phyloP scores from a whole-genome alignment of 2,888 invertebrate species.

The Petrophora chlorosata region DNA sequence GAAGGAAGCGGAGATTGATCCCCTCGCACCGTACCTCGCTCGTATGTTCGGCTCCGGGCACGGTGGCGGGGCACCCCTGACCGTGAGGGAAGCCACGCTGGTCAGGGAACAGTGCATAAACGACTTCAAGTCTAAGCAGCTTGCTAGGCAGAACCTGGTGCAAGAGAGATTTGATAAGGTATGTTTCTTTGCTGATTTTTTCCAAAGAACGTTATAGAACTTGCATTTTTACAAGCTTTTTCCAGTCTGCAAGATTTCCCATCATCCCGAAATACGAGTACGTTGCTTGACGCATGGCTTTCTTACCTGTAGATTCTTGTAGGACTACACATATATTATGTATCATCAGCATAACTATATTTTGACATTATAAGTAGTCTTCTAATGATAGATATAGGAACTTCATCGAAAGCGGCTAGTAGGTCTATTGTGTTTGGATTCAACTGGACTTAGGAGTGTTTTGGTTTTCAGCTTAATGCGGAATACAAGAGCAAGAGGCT shows the following conservation, averaged over 20 bases:
- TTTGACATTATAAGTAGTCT: no score
- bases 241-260: no score
- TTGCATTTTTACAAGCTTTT: no score
- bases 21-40: slow-evolving; percentile 85
- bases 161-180: slow-evolving; percentile 87
- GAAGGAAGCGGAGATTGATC: slow-evolving; percentile 85
- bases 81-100: slow-evolving; percentile 74
- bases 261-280: slow-evolving; percentile 5
- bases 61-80: slow-evolving; percentile 65
- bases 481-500: slow-evolving; percentile 82
- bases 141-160: slow-evolving; percentile 85
- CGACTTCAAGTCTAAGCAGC: slow-evolving; percentile 86
- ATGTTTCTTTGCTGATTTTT: slow-evolving; percentile 11
- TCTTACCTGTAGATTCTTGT: no score
- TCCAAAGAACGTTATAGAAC: no score
- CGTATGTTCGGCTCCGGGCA: slow-evolving; percentile 79
- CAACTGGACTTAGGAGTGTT: neutral
- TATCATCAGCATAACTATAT: no score
- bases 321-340: no score
- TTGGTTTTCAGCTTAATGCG: slow-evolving; percentile 67
- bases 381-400: no score
- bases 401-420: no score
- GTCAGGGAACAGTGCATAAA: slow-evolving; percentile 85
- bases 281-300: no score
- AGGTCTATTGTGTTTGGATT: no score